Conservation (phyloP, 2,113 vertebrate species). For the Clinocottus analis region DNA sequence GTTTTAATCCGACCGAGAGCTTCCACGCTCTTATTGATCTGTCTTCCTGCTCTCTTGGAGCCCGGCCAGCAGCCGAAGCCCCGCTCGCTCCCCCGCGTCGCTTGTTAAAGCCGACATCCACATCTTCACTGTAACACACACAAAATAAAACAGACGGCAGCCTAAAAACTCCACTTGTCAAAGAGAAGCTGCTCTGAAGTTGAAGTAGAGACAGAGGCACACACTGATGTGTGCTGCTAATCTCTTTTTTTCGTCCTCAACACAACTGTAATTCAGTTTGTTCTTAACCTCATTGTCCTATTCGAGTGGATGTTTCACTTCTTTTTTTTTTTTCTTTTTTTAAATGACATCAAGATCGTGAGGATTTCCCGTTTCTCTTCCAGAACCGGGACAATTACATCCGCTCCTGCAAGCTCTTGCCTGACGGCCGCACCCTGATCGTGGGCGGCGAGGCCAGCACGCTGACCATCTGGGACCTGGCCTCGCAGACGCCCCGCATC, state of each 20-base stretch:
- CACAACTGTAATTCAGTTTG: not conserved
- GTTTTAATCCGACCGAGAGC: conserved; percentile 80
- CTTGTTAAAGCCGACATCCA: conserved; percentile 63
- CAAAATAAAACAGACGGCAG: conserved; percentile 1
- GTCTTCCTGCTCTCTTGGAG: conserved; percentile 57
- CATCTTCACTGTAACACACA: conserved; percentile 53
- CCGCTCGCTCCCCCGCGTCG: conserved; percentile 2
- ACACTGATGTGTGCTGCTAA: not conserved
- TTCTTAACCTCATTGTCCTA: not conserved
- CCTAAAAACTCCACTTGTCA: conserved; percentile 30
- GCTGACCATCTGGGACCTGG: conserved; percentile 97
- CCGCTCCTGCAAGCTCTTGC: conserved; percentile 97
- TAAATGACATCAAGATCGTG: not conserved
- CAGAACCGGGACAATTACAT: conserved; percentile 99
- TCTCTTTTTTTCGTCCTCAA: conserved; percentile 10
- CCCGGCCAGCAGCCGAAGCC: conserved; percentile 45
- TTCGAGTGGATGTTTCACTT: not conserved
- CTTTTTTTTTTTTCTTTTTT: no score
- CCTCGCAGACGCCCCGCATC: conserved; percentile 94
- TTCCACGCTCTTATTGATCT: conserved; percentile 73
- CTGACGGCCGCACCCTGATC: conserved; percentile 95
- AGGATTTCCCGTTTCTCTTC: conserved; percentile 29
- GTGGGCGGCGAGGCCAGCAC: conserved; percentile 97
- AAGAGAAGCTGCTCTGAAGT: conserved; percentile 18
- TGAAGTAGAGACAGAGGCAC: conserved; percentile 1